Evolutionary conservation across 2,888 invertebrate genomes (phyloP).

Genomic region (Heliconius charithonia): DNA sequence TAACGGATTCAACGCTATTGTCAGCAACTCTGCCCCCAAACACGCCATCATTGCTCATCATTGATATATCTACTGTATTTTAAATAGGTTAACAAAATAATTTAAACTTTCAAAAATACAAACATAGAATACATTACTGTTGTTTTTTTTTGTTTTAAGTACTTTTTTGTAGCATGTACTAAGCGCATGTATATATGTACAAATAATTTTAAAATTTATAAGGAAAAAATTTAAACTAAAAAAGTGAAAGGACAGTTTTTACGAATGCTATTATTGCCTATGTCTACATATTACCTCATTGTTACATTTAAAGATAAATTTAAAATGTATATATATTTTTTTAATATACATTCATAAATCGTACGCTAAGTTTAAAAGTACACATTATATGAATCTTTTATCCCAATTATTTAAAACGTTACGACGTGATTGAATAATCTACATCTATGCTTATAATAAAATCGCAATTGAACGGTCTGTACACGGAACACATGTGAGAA

Average conservation of each 20-base stretch:
- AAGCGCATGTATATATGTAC: too few species aligned
- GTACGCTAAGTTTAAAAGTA: too few species aligned
- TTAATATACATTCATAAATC: not conserved
- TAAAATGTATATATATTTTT: too few species aligned
- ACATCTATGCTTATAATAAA: too few species aligned
- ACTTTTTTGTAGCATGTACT: too few species aligned
- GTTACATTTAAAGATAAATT: not conserved
- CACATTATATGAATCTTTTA: not conserved
- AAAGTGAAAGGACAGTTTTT: not conserved
- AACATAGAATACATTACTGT: not conserved
- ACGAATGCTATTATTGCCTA: not conserved
- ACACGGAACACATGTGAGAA: too few species aligned
- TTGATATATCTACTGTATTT: not conserved
- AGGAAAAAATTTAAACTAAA: not conserved
- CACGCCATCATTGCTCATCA: conserved; percentile 44
- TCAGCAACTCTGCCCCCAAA: conserved; percentile 50
- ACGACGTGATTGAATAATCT: not conserved
- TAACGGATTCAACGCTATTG: conserved; percentile 62
- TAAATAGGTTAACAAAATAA: not conserved
- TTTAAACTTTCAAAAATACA: not conserved
- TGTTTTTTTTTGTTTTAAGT: not conserved
- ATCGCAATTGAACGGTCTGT: too few species aligned
- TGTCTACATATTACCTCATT: not conserved
- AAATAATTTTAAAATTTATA: not conserved
- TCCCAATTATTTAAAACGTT: not conserved